Base-by-base conservation (phyloP, 2,113 vertebrate genomes). In the Lophius piscatorius region DNA sequence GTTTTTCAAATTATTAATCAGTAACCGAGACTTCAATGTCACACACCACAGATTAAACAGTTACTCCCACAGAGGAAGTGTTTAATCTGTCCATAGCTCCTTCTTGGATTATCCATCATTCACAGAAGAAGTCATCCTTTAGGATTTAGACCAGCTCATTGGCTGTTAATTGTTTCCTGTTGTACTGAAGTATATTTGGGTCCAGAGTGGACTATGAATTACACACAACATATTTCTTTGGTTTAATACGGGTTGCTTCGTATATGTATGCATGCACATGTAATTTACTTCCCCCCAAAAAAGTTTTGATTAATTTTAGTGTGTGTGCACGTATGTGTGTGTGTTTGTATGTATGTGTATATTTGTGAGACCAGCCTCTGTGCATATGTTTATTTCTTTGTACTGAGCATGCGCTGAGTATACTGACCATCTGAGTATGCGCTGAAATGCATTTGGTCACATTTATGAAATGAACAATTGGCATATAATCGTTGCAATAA, bases 131-230 rank as follows among this genome's bases (percentile, higher is more conserved):
- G 83, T 79, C 74, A 86, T 90, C 86, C 85, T 64, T 85, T 80
- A 85, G 83, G 82, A 82, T 75, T 82, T 74, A 76, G 78, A 83
- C 83, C 72, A 80, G 76, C 83, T 84, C 81, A 87, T 85, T 87
- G 84, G 80, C 65, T 77, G 76, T 83, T 87, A 87, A 90, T 90
- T 86, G 85, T 84, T 90, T 90, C 88, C 88, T 86, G 74, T 88
- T 83, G 74, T 61, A 81, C 70, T 69, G 61, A 87, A 82, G 80
- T 63, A 69, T 66, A 64, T 84, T 82, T 81, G 65, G 74, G 62
- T 87, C 81, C 57, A 61, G n/a, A n/a, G n/a, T n/a, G n/a, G n/a
- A n/a, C n/a, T n/a, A n/a, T n/a, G n/a, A n/a, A n/a, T n/a, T n/a
- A n/a, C n/a, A n/a, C n/a, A n/a, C n/a, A n/a, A n/a, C n/a, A n/a